Evolutionary conservation across 2,888 invertebrate genomes (phyloP).

Genomic region (Malachius bipustulatus): DNA sequence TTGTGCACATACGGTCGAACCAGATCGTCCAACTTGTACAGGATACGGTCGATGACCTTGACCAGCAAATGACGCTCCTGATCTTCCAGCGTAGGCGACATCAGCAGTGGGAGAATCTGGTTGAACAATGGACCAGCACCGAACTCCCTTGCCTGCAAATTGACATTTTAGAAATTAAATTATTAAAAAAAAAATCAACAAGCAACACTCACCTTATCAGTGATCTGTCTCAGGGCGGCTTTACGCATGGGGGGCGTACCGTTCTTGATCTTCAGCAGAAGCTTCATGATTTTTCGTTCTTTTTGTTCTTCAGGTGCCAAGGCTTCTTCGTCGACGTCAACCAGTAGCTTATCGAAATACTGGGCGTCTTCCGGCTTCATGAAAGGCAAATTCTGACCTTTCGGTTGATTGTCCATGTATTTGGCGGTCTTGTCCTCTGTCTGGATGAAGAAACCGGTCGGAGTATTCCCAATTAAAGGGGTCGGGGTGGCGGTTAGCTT

Average conservation of each 20-base stretch:
- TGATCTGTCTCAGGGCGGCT: conserved; percentile 92
- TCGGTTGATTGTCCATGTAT: conserved; percentile 94
- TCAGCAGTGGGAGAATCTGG: conserved; percentile 96
- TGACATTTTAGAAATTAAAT: too few species aligned
- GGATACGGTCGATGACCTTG: conserved; percentile 95
- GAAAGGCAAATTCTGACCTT: conserved; percentile 88
- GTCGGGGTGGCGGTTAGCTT: conserved; percentile 98
- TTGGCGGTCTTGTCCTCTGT: conserved; percentile 76
- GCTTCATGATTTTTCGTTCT: conserved; percentile 98
- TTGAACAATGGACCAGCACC: conserved; percentile 98
- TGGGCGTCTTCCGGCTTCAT: conserved; percentile 99
- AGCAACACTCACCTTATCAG: too few species aligned
- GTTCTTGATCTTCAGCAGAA: conserved; percentile 96
- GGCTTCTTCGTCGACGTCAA: conserved; percentile 95
- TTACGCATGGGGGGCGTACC: conserved; percentile 98
- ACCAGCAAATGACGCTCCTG: conserved; percentile 98
- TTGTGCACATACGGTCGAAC: conserved; percentile 99
- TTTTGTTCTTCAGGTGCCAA: conserved; percentile 94
- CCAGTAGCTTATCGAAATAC: conserved; percentile 96
- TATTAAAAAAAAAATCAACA: too few species aligned
- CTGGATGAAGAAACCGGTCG: conserved; percentile 91
- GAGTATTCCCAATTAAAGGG: conserved; percentile 76
- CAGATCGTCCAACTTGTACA: conserved; percentile 96
- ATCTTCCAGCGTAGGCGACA: conserved; percentile 99
- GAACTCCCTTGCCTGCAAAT: conserved; percentile 94